Base-by-base conservation (phyloP, 2,113 vertebrate species). In the Paradoxurus hermaphroditus region DNA sequence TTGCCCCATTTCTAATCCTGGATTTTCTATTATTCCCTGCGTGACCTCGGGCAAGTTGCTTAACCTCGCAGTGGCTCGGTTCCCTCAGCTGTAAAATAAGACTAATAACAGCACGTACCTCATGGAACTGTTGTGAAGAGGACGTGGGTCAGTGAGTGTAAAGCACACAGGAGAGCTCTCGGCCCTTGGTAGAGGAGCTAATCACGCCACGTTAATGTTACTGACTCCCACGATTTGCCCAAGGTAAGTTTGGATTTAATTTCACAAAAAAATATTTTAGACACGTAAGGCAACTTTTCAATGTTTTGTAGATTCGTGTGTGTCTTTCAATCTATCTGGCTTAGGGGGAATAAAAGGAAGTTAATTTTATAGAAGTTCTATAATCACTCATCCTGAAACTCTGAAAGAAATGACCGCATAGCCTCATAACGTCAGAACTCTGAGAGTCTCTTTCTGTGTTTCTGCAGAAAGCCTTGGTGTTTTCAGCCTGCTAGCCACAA, bases 91-190 rank as follows among this genome's bases (percentile, higher is more conserved):
- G 49, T 59, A 68, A 36, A 68, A 46, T 39, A 39, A 62, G 36
- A 84, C 21, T 31, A 27, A 73, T 63, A 63, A 36, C 49, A 65
- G 46, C 19, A 36, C 2, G 18, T 21, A 23, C 18, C 5, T 72
- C 63, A 16, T 0, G 18, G 5, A 56, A 4, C 4, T 63, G 3
- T 29, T 41, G 34, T 44, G 25, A 81, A 36, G 53, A 73, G 15
- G n/a, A 56, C 5, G 14, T 5, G 51, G 31, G 46, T 93, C 62
- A 46, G 21, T 29, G 15, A 68, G 14, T 7, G 15, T 10, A 63
- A 53, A 68, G 46, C 14, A 46, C 0, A 4, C 1, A 67, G 29
- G 21, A n/a, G 44, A 5, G 11, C 14, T 0, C 4, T 41, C 14
- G 39, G 49, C 34, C 29, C 18, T 27, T 14, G n/a, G 4, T 23